These are phyloP conservation scores for Pollachius pollachius DNA, from an alignment of 2,113 vertebrate genomes.

Conservation along the genomic window DNA sequence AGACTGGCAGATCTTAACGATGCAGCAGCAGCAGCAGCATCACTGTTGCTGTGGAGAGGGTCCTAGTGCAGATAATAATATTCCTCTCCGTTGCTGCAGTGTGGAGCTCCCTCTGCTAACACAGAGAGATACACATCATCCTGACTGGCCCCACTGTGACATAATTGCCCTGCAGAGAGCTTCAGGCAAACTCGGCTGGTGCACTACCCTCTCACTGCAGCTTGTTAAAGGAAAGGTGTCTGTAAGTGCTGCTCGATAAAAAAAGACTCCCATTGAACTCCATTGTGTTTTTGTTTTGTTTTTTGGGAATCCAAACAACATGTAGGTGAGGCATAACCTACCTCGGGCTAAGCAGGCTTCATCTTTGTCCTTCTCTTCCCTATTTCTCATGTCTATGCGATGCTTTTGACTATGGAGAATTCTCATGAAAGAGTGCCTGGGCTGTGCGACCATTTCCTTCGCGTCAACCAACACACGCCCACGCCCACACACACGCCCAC, in stretches of 20 bases:
- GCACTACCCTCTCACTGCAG: conserved; percentile 68
- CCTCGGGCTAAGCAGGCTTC: conserved; percentile 62
- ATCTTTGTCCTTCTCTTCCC: conserved; percentile 42
- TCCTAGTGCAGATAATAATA: conserved; percentile 70
- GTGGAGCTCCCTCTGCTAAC: conserved; percentile 50
- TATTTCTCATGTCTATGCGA: conserved; percentile 47
- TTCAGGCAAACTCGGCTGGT: conserved; percentile 69
- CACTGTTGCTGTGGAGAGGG: conserved; percentile 64
- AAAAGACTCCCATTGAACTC: conserved; percentile 61
- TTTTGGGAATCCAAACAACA: conserved; percentile 42
- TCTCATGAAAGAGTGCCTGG: conserved; percentile 46
- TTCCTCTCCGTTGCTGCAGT: conserved; percentile 62
- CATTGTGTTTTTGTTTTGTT: conserved; percentile 36
- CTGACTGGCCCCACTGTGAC: conserved; percentile 66
- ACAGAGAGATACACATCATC: conserved; percentile 66
- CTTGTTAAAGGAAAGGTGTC: conserved; percentile 70
- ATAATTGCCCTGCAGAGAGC: conserved; percentile 70
- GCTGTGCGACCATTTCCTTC: conserved; percentile 55
- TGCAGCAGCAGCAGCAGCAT: conserved; percentile 58
- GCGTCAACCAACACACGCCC: conserved; percentile 38
- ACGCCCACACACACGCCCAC: no score
- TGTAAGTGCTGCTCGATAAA: conserved; percentile 66
- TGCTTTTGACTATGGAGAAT: conserved; percentile 60
- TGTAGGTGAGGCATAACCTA: conserved; percentile 68
- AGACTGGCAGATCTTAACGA: conserved; percentile 61